phyloP scores from a whole-genome alignment of 2,797 vertebrate genomes.

The Scolopax bukidnonensis region DNA sequence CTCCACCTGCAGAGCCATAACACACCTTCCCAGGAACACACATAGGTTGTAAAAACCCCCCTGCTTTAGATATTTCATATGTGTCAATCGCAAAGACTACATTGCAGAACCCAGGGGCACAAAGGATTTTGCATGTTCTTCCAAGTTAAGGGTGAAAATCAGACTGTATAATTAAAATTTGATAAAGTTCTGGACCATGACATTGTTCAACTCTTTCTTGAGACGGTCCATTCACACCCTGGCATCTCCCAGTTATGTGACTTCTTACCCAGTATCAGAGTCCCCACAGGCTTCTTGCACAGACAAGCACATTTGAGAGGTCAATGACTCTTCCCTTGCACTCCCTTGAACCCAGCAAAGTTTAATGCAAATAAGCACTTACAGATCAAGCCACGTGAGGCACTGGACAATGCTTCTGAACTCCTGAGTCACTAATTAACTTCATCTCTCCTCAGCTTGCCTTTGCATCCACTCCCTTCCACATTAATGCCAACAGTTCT shows the following conservation, averaged over 20 bases:
- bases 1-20: background rate
- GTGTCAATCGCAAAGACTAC: background rate
- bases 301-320: background rate
- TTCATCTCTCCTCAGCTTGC: background rate
- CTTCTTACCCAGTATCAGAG: background rate
- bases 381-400: background rate
- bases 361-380: background rate
- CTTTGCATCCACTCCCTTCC: background rate
- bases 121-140: background rate
- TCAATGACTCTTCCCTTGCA: accelerated
- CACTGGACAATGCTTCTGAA: background rate
- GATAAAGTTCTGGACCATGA: background rate
- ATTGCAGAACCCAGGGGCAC: background rate
- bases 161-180: background rate
- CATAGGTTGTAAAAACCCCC: background rate
- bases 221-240: background rate
- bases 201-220: background rate
- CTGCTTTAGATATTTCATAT: background rate
- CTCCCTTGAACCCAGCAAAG: background rate
- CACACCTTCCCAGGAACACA: background rate
- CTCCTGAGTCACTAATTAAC: background rate
- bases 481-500: background rate
- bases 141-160: background rate
- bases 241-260: background rate
- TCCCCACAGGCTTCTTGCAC: background rate